phyloP scores from a whole-genome alignment of 2,888 invertebrate species.

The Lingula anatina region DNA sequence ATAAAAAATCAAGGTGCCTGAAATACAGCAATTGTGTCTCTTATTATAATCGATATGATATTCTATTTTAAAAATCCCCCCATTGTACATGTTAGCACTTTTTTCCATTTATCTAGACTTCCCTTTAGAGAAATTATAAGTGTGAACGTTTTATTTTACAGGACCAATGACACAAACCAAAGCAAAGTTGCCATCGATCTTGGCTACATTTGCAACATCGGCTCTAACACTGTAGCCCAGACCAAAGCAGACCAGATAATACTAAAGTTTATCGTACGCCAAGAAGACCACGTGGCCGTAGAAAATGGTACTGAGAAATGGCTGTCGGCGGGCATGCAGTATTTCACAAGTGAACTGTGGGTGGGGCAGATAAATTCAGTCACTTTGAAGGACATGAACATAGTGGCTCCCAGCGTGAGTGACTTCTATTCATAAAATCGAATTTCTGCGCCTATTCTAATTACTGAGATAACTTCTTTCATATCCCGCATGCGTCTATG shows the following conservation, averaged over 20 bases:
- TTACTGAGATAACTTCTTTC: no score
- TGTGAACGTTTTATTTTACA: slow-evolving; percentile 4
- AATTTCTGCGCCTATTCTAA: no score
- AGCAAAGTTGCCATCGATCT: slow-evolving; percentile 22
- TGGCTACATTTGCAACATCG: slow-evolving; percentile 22
- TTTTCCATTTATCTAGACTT: no score
- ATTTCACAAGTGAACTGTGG: slow-evolving; percentile 19
- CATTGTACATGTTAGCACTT: no score
- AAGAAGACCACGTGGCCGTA: slow-evolving; percentile 14
- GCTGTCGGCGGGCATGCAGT: slow-evolving; percentile 24
- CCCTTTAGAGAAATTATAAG: background rate
- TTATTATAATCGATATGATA: no score
- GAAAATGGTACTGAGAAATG: slow-evolving; percentile 11
- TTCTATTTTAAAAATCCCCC: no score
- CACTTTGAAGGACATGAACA: slow-evolving; percentile 5
- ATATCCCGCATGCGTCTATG: no score
- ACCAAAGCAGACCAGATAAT: slow-evolving; percentile 21
- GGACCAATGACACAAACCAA: slow-evolving; percentile 13
- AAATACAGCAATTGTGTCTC: no score
- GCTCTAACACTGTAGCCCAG: slow-evolving; percentile 5
- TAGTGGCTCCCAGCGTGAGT: no score
- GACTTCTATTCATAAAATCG: no score
- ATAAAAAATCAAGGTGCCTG: no score
- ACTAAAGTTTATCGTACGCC: slow-evolving; percentile 17
- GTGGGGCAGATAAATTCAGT: slow-evolving; percentile 19